Conservation (phyloP, 2,888 invertebrate genomes). For the Diarsia brunnea region DNA sequence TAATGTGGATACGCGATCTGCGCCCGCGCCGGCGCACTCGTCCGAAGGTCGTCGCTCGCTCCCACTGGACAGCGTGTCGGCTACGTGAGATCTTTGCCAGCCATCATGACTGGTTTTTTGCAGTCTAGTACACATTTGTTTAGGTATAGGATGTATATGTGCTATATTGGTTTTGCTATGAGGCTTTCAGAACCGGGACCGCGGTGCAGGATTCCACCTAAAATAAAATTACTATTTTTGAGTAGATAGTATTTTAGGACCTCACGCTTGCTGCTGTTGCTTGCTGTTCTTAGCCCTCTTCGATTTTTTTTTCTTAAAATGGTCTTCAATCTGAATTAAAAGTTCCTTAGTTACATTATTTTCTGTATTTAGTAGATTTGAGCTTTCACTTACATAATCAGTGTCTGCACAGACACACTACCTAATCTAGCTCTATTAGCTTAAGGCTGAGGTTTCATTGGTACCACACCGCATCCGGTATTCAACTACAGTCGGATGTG, state of each 20-base stretch:
- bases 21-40: slow-evolving; percentile 70
- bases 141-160: background rate
- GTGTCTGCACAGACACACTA: background rate
- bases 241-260: no score
- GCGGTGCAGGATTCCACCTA: no score
- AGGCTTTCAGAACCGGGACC: no score
- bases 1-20: slow-evolving; percentile 62
- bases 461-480: slow-evolving; percentile 32
- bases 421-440: background rate
- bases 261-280: no score
- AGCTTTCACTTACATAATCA: background rate
- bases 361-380: background rate
- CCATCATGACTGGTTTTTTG: slow-evolving; percentile 21
- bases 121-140: background rate
- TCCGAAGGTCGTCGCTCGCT: slow-evolving; percentile 76
- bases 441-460: slow-evolving; percentile 17
- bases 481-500: slow-evolving; percentile 29
- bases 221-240: no score
- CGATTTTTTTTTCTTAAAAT: background rate
- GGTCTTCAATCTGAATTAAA: background rate
- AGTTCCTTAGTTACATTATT: background rate
- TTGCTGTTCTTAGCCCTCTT: background rate
- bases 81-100: slow-evolving; percentile 68
- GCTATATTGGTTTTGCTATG: no score
- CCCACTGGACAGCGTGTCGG: slow-evolving; percentile 82